A percentile compares a stretch with the other conserved stretches of the same genome.
phyloP scores from a whole-genome alignment of 2,113 vertebrate species.

The Conger conger region DNA sequence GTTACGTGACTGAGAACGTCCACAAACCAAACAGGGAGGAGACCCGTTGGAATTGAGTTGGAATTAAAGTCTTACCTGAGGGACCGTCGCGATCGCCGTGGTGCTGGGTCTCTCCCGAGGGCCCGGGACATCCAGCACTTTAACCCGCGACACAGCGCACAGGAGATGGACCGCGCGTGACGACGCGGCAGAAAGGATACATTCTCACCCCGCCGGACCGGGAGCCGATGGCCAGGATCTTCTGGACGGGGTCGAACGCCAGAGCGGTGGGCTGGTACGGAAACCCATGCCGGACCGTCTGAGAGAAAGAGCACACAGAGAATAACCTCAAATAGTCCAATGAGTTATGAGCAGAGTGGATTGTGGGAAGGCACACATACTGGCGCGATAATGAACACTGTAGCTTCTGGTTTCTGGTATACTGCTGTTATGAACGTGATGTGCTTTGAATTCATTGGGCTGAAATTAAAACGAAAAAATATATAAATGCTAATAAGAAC shows the following conservation, averaged over 20 bases:
- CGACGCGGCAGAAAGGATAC: conserved; percentile 84
- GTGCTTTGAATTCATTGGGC: too few relatives aligned
- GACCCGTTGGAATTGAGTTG: neutral
- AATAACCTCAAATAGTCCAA: neutral
- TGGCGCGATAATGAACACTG: neutral
- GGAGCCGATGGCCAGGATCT: conserved; percentile 91
- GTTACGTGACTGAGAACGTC: neutral
- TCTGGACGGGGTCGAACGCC: conserved; percentile 97
- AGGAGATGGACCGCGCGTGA: neutral
- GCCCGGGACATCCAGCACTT: neutral
- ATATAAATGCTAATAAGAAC: too few relatives aligned
- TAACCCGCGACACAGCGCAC: neutral
- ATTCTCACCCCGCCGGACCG: conserved; percentile 91
- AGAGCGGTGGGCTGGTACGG: conserved; percentile 91
- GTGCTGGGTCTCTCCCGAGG: neutral
- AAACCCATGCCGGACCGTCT: conserved; percentile 97
- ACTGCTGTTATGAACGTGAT: too few relatives aligned
- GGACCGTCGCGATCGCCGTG: neutral
- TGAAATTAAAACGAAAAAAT: too few relatives aligned
- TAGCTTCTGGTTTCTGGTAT: too few relatives aligned
- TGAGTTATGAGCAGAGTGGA: neutral
- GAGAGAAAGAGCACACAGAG: conserved; percentile 58
- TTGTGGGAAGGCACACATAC: neutral
- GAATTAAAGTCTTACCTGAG: conserved; percentile 16
- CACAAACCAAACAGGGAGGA: neutral